Evolutionary conservation across 2,113 vertebrate genomes (phyloP).

Genomic region (Colaptes auratus): DNA sequence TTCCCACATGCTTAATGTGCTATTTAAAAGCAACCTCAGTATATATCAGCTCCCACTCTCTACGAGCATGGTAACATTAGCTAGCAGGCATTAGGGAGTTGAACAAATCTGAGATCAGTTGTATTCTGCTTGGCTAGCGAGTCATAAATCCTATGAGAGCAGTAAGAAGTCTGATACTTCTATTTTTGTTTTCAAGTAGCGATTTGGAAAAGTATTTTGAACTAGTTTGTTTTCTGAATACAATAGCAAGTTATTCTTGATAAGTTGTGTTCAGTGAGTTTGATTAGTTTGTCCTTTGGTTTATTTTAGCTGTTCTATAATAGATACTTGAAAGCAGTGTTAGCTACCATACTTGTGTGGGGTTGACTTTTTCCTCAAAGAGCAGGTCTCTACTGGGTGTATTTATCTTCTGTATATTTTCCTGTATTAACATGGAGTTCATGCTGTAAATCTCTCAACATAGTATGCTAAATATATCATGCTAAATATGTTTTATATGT

Average conservation of each 20-base stretch:
- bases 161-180: neutral
- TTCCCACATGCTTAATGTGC: rapidly evolving
- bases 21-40: neutral
- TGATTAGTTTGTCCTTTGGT: neutral
- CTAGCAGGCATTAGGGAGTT: neutral
- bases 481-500: neutral
- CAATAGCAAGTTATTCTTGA: neutral
- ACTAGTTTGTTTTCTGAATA: neutral
- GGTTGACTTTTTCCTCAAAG: neutral
- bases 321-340: neutral
- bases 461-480: neutral
- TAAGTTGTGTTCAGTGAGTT: neutral
- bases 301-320: neutral
- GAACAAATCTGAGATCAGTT: neutral
- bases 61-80: neutral
- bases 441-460: neutral
- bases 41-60: neutral
- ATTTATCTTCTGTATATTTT: neutral
- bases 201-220: neutral
- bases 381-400: neutral
- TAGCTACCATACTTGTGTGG: neutral
- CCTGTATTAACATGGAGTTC: neutral
- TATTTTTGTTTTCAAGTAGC: neutral
- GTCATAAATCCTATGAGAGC: neutral
- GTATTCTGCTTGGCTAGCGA: neutral